A percentile compares a stretch with the other conserved stretches of the same genome.
These are phyloP conservation scores for Phocides pigmalion DNA, from an alignment of 1,140 invertebrate species.

Conservation along the genomic window DNA sequence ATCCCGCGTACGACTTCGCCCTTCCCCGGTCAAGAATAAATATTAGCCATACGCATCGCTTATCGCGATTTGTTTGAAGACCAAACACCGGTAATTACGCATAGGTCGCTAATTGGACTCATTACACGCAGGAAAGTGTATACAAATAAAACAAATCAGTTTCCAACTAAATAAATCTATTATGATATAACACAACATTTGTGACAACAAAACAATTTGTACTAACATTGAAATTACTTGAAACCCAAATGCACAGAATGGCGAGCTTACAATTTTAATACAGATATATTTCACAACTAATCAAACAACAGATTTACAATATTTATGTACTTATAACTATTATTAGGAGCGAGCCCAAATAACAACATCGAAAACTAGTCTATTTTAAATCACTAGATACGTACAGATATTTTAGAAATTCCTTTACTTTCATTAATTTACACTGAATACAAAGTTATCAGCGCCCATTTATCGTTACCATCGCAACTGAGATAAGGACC, in stretches of 20 bases:
- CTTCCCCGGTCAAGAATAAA: constrained; percentile 46
- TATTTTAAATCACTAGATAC: not conserved
- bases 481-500: constrained; percentile 8
- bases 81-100: constrained; percentile 42
- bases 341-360: no score
- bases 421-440: not conserved
- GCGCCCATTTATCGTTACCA: constrained; percentile 10
- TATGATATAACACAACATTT: constrained; percentile 52
- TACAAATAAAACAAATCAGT: constrained; percentile 53
- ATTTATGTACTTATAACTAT: no score
- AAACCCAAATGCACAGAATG: constrained; percentile 16
- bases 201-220: constrained; percentile 55
- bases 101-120: constrained; percentile 7
- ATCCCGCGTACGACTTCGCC: constrained; percentile 55
- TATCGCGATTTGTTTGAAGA: constrained; percentile 63
- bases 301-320: no score
- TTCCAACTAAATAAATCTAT: constrained; percentile 63
- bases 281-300: no score
- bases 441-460: constrained; percentile 1
- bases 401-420: not conserved
- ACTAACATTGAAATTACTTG: constrained; percentile 43
- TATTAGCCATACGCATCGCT: constrained; percentile 45
- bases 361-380: not conserved
- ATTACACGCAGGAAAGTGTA: constrained; percentile 4
- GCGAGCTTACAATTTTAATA: not conserved